phyloP scores from a whole-genome alignment of 2,797 vertebrate genomes.

The Gadopsis marmoratus region DNA sequence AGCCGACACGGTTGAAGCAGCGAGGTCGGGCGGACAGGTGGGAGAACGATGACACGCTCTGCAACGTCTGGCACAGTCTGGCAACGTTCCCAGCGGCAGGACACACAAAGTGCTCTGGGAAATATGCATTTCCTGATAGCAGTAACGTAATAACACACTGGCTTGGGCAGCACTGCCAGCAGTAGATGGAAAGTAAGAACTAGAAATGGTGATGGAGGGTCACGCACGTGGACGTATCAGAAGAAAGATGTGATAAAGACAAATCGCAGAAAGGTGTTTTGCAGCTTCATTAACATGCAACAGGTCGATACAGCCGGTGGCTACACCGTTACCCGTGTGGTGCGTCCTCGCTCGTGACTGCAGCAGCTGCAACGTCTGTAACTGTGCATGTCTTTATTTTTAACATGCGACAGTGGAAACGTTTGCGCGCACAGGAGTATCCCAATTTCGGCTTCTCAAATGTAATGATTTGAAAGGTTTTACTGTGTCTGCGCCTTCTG shows the following conservation, averaged over 20 bases:
- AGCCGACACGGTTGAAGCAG: neutral
- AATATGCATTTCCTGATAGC: slow-evolving; percentile 23
- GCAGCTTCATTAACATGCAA: neutral
- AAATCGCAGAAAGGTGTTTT: neutral
- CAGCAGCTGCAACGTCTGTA: too few relatives aligned
- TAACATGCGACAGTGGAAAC: too few relatives aligned
- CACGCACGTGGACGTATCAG: neutral
- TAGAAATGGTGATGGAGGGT: neutral
- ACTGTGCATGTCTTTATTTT: neutral
- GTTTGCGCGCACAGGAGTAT: neutral
- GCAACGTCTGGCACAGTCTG: neutral
- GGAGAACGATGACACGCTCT: slow-evolving; percentile 4
- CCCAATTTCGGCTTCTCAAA: too few relatives aligned
- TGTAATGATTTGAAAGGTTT: too few relatives aligned
- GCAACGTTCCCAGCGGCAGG: neutral
- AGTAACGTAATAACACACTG: slow-evolving; percentile 4
- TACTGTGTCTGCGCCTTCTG: too few relatives aligned
- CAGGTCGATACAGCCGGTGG: neutral
- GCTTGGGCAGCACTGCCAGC: neutral
- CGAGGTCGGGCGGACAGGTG: slow-evolving; percentile 17
- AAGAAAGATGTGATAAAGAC: neutral
- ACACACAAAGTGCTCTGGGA: neutral
- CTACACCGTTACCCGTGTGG: neutral
- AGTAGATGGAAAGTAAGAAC: neutral
- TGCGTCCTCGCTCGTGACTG: neutral